Evolutionary conservation across 2,113 vertebrate species (phyloP).

Genomic region (Okapia johnstoni): DNA sequence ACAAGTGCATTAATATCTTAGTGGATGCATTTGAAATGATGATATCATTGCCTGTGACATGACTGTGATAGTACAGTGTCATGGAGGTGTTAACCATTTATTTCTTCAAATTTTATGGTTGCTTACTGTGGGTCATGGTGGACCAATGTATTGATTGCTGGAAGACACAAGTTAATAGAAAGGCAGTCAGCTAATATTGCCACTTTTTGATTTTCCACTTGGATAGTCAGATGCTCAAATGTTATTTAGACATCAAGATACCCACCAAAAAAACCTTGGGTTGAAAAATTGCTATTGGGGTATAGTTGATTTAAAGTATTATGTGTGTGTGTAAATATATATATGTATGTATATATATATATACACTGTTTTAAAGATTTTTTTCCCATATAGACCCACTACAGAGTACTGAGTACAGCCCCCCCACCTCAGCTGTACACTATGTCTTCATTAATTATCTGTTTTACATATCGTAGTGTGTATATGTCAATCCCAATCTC

Average conservation of each 20-base stretch:
- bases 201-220: not conserved
- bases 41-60: not conserved
- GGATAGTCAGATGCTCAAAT: not conserved
- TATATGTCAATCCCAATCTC: not conserved
- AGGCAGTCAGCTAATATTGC: not conserved
- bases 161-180: not conserved
- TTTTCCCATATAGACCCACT: not conserved
- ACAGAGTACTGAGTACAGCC: not conserved
- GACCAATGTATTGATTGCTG: not conserved
- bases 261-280: not conserved
- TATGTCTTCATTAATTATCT: not conserved
- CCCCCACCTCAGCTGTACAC: not conserved
- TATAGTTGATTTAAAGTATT: not conserved
- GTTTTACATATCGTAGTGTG: not conserved
- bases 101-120: not conserved
- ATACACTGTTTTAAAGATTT: not conserved
- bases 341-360: not conserved
- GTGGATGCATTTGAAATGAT: not conserved
- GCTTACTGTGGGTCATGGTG: not conserved
- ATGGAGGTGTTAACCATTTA: not conserved
- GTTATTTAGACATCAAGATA: not conserved
- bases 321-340: not conserved
- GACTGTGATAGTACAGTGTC: not conserved
- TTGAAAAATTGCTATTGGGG: not conserved
- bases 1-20: not conserved